A percentile compares a stretch with the other conserved stretches of the same genome.
Conservation (phyloP, 2,888 invertebrate species). For the Thereva nobilitata region DNA sequence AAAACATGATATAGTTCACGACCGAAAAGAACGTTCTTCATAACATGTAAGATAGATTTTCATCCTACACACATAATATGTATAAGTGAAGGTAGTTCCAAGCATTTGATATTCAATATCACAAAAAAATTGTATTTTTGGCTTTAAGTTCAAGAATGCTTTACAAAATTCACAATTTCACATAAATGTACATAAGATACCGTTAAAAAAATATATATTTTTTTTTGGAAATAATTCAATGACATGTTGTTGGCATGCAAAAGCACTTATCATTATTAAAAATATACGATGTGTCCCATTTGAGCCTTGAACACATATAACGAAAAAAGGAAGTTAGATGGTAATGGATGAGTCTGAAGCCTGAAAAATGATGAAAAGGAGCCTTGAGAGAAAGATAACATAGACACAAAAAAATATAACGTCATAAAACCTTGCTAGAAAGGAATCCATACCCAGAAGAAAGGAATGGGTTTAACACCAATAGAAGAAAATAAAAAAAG, state of each 20-base stretch:
- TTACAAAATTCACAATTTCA: background rate
- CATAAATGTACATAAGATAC: constrained; percentile 5
- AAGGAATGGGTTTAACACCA: too few relatives aligned
- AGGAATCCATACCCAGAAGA: background rate
- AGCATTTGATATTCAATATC: too few relatives aligned
- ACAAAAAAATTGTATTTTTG: too few relatives aligned
- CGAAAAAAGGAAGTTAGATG: constrained; percentile 10
- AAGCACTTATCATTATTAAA: constrained; percentile 35
- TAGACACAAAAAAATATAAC: background rate
- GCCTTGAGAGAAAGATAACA: constrained; percentile 19
- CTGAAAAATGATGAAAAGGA: constrained; percentile 20
- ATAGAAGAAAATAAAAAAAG: too few relatives aligned
- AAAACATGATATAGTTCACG: too few relatives aligned
- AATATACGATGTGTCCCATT: constrained; percentile 32
- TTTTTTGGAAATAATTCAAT: constrained; percentile 21
- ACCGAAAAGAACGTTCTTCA: too few relatives aligned
- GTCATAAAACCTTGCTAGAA: constrained; percentile 11
- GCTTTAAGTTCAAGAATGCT: too few relatives aligned
- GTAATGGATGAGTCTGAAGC: constrained; percentile 31
- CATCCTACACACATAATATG: too few relatives aligned
- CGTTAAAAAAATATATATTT: constrained; percentile 1
- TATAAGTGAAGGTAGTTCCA: too few relatives aligned
- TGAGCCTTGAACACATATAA: constrained; percentile 21
- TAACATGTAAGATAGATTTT: too few relatives aligned
- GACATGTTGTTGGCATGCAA: constrained; percentile 25